Percentiles rank a stretch among this genome's conserved stretches.
phyloP scores from a whole-genome alignment of 2,888 invertebrate species.

The Orthonevra nobilis region DNA sequence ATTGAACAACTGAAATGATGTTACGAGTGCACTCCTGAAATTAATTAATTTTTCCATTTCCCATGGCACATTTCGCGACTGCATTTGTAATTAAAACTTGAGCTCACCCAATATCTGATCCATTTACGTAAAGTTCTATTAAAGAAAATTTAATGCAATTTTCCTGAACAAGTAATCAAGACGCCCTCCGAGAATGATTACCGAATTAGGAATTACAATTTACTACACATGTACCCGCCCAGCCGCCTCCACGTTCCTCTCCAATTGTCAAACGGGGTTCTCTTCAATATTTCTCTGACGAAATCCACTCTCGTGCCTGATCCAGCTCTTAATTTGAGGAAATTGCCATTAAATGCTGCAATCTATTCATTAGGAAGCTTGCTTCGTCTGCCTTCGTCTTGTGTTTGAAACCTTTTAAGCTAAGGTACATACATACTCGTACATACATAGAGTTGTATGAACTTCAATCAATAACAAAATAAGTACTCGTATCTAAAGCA shows the following conservation, averaged over 20 bases:
- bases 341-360: conserved; percentile 68
- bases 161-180: conserved; percentile 37
- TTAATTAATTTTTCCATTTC: conserved; percentile 40
- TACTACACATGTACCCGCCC: neutral
- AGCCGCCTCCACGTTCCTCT: conserved; percentile 19
- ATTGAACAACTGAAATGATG: conserved; percentile 35
- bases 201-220: too few species aligned
- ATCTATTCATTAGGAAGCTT: conserved; percentile 63
- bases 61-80: neutral
- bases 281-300: too few species aligned
- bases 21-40: conserved; percentile 5
- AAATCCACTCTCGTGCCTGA: conserved; percentile 10
- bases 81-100: conserved; percentile 60
- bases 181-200: conserved; percentile 14
- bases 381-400: conserved; percentile 15
- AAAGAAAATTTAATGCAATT: conserved; percentile 51
- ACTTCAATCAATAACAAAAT: neutral
- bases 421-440: neutral
- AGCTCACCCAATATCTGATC: conserved; percentile 24
- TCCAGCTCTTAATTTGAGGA: conserved; percentile 61
- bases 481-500: neutral
- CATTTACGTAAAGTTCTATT: conserved; percentile 42
- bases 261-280: conserved; percentile 11
- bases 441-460: neutral
- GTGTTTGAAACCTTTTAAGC: conserved; percentile 6